A percentile compares a stretch with the other conserved stretches of the same genome.
phyloP scores from a whole-genome alignment of 1,140 invertebrate species.

The Drosophila guanche region DNA sequence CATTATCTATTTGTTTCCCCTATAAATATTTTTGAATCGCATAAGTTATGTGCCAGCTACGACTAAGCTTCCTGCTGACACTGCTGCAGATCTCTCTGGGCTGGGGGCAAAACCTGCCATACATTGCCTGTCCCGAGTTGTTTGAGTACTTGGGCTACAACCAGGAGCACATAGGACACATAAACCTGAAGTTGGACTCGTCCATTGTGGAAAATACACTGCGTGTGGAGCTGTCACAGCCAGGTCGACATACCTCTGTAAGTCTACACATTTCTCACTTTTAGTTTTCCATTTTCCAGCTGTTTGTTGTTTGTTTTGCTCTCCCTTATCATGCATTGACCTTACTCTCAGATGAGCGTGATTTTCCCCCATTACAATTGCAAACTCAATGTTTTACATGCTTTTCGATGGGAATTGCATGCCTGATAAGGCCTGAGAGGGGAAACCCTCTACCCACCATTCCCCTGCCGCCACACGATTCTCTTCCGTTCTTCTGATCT shows the following conservation, averaged over 20 bases:
- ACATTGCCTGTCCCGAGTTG: constrained; percentile 50
- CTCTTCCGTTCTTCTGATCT: neutral
- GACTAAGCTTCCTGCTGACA: constrained; percentile 22
- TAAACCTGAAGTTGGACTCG: constrained; percentile 40
- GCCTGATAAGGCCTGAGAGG: constrained; percentile 34
- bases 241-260: constrained; percentile 36
- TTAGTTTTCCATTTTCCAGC: neutral
- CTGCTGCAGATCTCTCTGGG: neutral
- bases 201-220: constrained; percentile 32
- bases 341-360: constrained; percentile 34
- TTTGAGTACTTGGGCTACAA: constrained; percentile 52
- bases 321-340: constrained; percentile 55
- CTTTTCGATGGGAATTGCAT: constrained; percentile 37
- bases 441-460: constrained; percentile 7
- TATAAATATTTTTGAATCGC: constrained; percentile 11
- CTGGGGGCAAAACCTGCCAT: constrained; percentile 42
- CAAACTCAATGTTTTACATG: constrained; percentile 12
- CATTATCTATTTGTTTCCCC: constrained; percentile 10
- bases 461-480: neutral
- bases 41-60: constrained; percentile 22
- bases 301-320: neutral
- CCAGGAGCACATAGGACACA: constrained; percentile 45
- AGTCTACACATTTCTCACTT: constrained; percentile 1
- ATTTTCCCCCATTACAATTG: constrained; percentile 27
- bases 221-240: constrained; percentile 57